These are phyloP conservation scores for Sinosuthora webbiana DNA, from an alignment of 2,113 vertebrate genomes.

Conservation along the genomic window DNA sequence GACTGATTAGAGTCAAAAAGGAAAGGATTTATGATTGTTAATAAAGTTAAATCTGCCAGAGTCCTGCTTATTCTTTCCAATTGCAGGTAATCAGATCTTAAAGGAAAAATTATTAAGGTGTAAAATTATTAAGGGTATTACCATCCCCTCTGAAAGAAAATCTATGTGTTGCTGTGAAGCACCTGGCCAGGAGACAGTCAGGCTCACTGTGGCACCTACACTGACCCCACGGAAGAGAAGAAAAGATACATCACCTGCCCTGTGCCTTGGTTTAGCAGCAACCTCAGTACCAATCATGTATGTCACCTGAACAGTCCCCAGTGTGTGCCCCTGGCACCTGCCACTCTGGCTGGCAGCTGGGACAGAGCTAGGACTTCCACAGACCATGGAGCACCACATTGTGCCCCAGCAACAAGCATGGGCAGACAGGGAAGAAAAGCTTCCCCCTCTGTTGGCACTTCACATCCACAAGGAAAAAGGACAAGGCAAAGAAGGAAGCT, in stretches of 20 bases:
- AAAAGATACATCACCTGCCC: background rate
- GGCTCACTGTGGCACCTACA: accelerated
- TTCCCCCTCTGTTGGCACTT: background rate
- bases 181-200: background rate
- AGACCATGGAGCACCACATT: background rate
- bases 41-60: slow-evolving; percentile 42
- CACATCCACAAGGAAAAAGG: background rate
- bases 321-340: background rate
- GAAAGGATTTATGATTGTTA: slow-evolving; percentile 56
- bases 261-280: background rate
- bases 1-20: slow-evolving; percentile 48
- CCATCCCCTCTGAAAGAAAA: background rate
- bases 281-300: accelerated
- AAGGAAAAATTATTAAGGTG: background rate
- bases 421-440: background rate
- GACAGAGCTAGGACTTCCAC: background rate
- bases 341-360: accelerated
- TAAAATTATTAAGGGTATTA: background rate
- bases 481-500: background rate
- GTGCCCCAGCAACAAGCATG: accelerated
- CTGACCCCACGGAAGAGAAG: background rate
- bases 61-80: slow-evolving; percentile 16
- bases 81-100: slow-evolving; percentile 6
- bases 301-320: background rate
- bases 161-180: background rate